Conservation (phyloP, 2,797 vertebrate genomes). For the Mormyrops boulengeri region DNA sequence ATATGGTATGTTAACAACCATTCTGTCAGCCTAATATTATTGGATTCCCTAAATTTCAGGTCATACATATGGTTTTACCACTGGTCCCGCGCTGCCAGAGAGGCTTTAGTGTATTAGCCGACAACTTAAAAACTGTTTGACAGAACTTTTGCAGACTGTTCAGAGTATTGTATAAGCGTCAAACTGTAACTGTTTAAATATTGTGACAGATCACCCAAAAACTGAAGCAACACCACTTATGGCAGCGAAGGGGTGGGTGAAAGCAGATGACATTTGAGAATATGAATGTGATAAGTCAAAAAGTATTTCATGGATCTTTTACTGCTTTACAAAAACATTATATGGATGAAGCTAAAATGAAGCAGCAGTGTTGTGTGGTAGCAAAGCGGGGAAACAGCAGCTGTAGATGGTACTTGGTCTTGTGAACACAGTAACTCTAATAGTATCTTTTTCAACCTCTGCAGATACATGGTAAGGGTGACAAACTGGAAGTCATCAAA, state of each 20-base stretch:
- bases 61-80: background rate
- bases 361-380: background rate
- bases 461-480: background rate
- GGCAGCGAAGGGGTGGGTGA: background rate
- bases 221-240: background rate
- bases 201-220: background rate
- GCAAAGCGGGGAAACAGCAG: background rate
- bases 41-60: background rate
- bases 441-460: background rate
- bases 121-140: background rate
- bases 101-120: background rate
- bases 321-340: background rate
- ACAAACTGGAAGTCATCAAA: background rate
- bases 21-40: background rate
- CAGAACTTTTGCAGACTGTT: background rate
- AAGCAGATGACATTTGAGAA: background rate
- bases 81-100: background rate
- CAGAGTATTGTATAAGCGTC: background rate
- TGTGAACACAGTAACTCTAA: background rate
- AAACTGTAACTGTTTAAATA: background rate
- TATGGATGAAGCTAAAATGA: background rate
- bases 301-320: background rate
- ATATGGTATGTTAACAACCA: background rate
- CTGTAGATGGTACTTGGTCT: background rate
- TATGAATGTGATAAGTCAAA: background rate